Base-by-base conservation (phyloP, 1,140 invertebrate species). In the Drosophila elegans region DNA sequence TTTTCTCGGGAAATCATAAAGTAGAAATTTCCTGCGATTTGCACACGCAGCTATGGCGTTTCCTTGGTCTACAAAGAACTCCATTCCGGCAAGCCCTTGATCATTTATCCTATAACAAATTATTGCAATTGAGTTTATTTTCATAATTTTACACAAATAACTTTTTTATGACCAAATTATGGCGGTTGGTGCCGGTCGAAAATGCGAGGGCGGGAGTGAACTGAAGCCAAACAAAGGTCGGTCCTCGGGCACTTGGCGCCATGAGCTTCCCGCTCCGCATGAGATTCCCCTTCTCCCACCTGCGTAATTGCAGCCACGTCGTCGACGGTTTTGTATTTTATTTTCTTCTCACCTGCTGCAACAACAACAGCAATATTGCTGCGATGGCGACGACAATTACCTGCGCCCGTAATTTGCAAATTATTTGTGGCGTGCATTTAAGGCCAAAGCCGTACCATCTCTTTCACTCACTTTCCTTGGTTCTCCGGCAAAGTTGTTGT, bases 71-170 rank as follows among this genome's bases (percentile, higher is more conserved):
- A 54, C 49, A 4, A 11, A 49, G 36, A 34, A 45, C 57, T 49
- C 5, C 57, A 32, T 44, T 34, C 38, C 13, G 3, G 12, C 27
- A 34, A 13, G 27, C n/a, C 11, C 51, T 48, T 55, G 46, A 76
- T 68, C 64, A 66, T 67, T 85, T 85, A 59, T 72, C 39, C 21
- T 11, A 48, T 44, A 60, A 54, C 52, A 86, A 86, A 86, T 88
- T 88, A 88, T 82, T 86, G 79, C 83, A 86, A 86, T 86, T 88
- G 83, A 83, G 75, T 86, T 88, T 77, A 82, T 82, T 82, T 83
- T 86, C 75, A 79, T 88, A 88, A 88, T 86, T 86, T 83, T 83
- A 88, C 75, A 83, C 83, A 86, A 86, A 86, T 86, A 79, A 82
- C 83, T 88, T 76, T 86, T 88, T 86, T 88, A 88, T 86, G 83